Conservation (phyloP, 2,888 invertebrate genomes). For the Psylliodes chrysocephalus region DNA sequence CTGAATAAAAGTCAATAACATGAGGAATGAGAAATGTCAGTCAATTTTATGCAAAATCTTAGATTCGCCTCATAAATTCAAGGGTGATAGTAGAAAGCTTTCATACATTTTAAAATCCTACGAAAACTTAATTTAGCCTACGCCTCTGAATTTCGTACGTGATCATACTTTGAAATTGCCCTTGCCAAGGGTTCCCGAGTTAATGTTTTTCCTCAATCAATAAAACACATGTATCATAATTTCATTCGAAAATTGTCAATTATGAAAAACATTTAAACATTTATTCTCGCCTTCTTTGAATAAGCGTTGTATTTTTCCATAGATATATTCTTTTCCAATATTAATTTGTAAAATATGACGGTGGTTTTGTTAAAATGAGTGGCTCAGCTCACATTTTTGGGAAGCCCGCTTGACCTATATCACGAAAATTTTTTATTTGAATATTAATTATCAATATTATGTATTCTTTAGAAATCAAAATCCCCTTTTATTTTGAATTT, state of each 20-base stretch:
- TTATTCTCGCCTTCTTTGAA: too few species aligned
- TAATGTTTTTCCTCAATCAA: constrained; percentile 35
- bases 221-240: constrained; percentile 28
- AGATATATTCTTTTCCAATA: too few species aligned
- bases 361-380: too few species aligned
- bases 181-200: constrained; percentile 28
- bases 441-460: too few species aligned
- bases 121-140: constrained; percentile 34
- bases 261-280: neutral
- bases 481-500: too few species aligned
- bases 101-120: constrained; percentile 35
- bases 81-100: constrained; percentile 28
- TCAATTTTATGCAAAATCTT: constrained; percentile 32
- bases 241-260: constrained; percentile 2
- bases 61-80: constrained; percentile 32
- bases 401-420: too few species aligned
- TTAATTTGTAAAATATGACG: too few species aligned
- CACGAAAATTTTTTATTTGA: too few species aligned
- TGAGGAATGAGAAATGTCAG: constrained; percentile 14
- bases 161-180: constrained; percentile 37
- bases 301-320: too few species aligned
- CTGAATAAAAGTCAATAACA: constrained; percentile 18
- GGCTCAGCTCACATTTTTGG: too few species aligned
- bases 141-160: constrained; percentile 33
- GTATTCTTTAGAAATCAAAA: too few species aligned